Percentiles rank a stretch among this genome's conserved stretches.
Conservation (phyloP, 2,113 vertebrate genomes). For the Dicerorhinus sumatrensis region DNA sequence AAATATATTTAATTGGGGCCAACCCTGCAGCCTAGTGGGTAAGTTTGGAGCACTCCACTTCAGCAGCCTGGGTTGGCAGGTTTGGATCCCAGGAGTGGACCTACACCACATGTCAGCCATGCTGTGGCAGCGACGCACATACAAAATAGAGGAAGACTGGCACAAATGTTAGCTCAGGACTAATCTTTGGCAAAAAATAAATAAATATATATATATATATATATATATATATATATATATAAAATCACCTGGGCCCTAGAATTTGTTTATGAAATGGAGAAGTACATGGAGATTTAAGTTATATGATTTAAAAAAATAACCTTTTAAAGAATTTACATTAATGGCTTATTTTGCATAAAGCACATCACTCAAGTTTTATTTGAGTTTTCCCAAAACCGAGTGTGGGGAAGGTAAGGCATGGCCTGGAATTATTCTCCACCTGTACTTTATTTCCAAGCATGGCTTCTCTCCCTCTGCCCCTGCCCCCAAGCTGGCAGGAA, state of each 20-base stretch:
- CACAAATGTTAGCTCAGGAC: too few species aligned
- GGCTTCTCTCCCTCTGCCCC: neutral
- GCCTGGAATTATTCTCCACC: neutral
- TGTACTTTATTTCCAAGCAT: neutral
- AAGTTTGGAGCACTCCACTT: too few species aligned
- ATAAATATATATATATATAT: too few species aligned
- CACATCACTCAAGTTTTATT: neutral
- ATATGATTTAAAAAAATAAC: neutral
- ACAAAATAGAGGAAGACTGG: too few species aligned
- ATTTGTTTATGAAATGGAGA: neutral
- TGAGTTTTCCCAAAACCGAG: neutral
- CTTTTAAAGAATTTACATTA: neutral
- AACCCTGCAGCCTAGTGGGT: too few species aligned
- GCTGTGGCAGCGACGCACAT: too few species aligned
- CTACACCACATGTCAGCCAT: too few species aligned
- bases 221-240: neutral
- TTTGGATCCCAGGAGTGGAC: too few species aligned
- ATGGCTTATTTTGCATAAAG: neutral
- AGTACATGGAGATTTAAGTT: neutral
- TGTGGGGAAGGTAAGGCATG: accelerated
- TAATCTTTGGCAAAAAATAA: too few species aligned
- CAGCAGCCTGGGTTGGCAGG: too few species aligned
- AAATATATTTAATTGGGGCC: neutral
- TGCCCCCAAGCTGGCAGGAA: neutral
- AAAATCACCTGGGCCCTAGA: neutral